A percentile compares a stretch with the other conserved stretches of the same genome.
Evolutionary conservation across 2,888 invertebrate genomes (phyloP).

Genomic region (Parascotia fuliginaria): DNA sequence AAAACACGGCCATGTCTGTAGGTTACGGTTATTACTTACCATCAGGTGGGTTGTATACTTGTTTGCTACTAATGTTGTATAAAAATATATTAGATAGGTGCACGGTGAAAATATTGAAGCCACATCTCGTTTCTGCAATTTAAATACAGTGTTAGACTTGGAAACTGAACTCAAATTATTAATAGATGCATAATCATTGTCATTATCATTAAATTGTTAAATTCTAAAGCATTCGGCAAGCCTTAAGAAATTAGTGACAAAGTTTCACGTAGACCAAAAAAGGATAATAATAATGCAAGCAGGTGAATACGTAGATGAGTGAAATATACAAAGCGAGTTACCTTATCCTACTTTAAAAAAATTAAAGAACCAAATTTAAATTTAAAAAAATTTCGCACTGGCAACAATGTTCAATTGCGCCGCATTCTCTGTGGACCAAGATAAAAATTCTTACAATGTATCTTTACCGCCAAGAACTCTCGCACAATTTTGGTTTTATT

Average conservation of each 20-base stretch:
- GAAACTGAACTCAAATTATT: too few relatives aligned
- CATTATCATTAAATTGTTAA: too few relatives aligned
- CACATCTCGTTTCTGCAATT: too few relatives aligned
- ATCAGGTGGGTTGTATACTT: too few relatives aligned
- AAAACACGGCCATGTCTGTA: too few relatives aligned
- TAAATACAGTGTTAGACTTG: too few relatives aligned
- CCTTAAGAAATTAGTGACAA: conserved; percentile 13
- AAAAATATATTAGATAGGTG: too few relatives aligned
- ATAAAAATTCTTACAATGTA: conserved; percentile 29
- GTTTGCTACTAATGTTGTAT: too few relatives aligned
- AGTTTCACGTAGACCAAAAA: conserved; percentile 3
- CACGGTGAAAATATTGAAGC: too few relatives aligned
- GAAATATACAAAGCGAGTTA: conserved; percentile 14
- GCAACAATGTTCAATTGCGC: conserved; percentile 17
- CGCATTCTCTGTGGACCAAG: conserved; percentile 24
- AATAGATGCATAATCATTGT: too few relatives aligned
- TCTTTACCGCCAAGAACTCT: conserved; percentile 25
- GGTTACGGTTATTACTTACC: too few relatives aligned
- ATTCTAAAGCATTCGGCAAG: too few relatives aligned
- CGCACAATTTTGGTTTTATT: conserved; percentile 1
- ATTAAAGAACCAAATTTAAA: conserved; percentile 19
- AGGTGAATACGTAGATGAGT: conserved; percentile 26
- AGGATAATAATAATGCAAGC: conserved; percentile 17
- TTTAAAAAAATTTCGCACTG: conserved; percentile 25
- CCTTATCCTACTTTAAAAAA: conserved; percentile 7